phyloP scores from a whole-genome alignment of 1,140 invertebrate genomes.

The Phortica variegata region DNA sequence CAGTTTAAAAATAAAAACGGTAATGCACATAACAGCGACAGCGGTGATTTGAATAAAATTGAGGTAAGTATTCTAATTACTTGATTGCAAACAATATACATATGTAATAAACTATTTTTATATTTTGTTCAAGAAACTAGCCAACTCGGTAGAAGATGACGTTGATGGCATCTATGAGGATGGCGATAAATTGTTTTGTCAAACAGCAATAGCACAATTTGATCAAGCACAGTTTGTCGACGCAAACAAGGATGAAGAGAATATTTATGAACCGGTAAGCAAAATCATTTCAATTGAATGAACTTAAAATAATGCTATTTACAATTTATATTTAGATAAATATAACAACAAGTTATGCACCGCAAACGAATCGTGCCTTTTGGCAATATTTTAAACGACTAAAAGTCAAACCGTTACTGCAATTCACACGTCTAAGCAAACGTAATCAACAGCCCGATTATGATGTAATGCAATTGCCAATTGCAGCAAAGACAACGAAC shows the following conservation, averaged over 20 bases:
- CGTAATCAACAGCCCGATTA: neutral
- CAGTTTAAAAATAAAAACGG: no score
- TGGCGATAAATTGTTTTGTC: conserved; percentile 5
- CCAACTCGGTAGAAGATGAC: neutral
- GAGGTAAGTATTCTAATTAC: no score
- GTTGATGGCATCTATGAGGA: conserved; percentile 14
- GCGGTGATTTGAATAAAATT: no score
- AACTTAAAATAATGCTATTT: no score
- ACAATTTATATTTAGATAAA: no score
- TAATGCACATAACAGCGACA: no score
- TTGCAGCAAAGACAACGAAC: neutral
- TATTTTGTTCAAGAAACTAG: no score
- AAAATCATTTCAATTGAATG: conserved; percentile 2
- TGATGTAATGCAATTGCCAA: neutral
- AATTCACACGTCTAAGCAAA: conserved; percentile 7
- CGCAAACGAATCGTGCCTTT: conserved; percentile 1
- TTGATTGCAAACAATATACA: no score
- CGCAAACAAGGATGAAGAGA: conserved; percentile 9
- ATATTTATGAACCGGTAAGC: conserved; percentile 24
- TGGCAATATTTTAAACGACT: conserved; percentile 13
- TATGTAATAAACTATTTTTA: no score
- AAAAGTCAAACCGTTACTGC: conserved; percentile 10
- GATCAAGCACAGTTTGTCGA: neutral
- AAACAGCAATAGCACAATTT: neutral
- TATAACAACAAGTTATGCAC: no score